Evolutionary conservation across 2,797 vertebrate genomes (phyloP).

Genomic region (Rhinatrema bivittatum): DNA sequence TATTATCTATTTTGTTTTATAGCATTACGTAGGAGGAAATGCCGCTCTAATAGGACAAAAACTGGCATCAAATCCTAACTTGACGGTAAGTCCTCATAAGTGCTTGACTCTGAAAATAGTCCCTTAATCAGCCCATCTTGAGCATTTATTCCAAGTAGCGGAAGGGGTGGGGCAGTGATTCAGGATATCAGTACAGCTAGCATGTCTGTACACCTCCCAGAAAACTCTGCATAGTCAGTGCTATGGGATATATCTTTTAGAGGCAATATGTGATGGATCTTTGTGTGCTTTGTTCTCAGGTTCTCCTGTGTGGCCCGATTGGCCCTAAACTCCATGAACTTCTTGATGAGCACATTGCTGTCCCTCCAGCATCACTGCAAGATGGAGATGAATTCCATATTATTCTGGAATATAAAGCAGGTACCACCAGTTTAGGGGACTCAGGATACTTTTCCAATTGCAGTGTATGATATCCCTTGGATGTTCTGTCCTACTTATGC

Average conservation of each 20-base stretch:
- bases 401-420: conserved; percentile 93
- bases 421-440: conserved; percentile 36
- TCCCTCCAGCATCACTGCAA: conserved; percentile 88
- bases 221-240: too few species aligned
- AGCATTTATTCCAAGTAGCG: too few species aligned
- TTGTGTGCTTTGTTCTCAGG: too few species aligned
- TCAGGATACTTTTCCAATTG: not conserved
- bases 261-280: too few species aligned
- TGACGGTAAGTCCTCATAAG: conserved; percentile 63
- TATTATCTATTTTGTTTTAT: too few species aligned
- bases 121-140: too few species aligned
- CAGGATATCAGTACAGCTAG: too few species aligned
- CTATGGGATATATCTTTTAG: too few species aligned
- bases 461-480: not conserved
- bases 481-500: too few species aligned
- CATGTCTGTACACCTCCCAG: too few species aligned
- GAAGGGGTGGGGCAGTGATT: too few species aligned
- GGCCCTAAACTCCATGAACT: conserved; percentile 93
- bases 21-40: conserved; percentile 97
- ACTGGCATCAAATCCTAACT: conserved; percentile 73
- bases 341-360: conserved; percentile 83
- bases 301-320: conserved; percentile 87
- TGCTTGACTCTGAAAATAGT: rapidly evolving
- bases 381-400: conserved; percentile 90
- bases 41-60: conserved; percentile 96